Conservation (phyloP, 2,888 invertebrate genomes). For the Drosophila fungiperda region DNA sequence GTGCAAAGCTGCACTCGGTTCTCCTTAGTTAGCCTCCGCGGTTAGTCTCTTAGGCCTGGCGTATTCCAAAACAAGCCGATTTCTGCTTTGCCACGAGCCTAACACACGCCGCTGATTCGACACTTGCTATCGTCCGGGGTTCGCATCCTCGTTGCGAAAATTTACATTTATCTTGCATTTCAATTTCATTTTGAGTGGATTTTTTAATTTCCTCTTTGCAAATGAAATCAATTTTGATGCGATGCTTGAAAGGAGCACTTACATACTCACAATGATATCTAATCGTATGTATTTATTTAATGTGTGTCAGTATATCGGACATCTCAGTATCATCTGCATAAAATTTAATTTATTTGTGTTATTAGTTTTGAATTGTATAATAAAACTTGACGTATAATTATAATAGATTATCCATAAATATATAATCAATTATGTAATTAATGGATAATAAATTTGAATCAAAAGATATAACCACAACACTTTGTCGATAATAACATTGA, state of each 20-base stretch:
- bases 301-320: neutral
- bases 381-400: neutral
- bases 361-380: neutral
- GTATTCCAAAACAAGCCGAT: slow-evolving; percentile 36
- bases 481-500: neutral
- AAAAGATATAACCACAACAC: neutral
- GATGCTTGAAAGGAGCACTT: slow-evolving; percentile 37
- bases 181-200: slow-evolving; percentile 76
- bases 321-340: neutral
- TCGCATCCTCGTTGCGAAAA: slow-evolving; percentile 61
- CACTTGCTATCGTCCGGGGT: slow-evolving; percentile 62
- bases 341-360: neutral
- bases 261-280: slow-evolving; percentile 34
- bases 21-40: slow-evolving; percentile 18
- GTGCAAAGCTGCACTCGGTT: slow-evolving; percentile 48
- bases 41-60: slow-evolving; percentile 6
- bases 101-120: slow-evolving; percentile 80
- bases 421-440: neutral
- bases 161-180: slow-evolving; percentile 79
- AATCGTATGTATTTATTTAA: slow-evolving; percentile 3
- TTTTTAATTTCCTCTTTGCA: slow-evolving; percentile 79
- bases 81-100: slow-evolving; percentile 81
- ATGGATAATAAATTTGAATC: neutral
- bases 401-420: neutral
- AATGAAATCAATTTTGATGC: slow-evolving; percentile 79